Percentiles rank a stretch among this genome's conserved stretches.
Evolutionary conservation across 2,888 invertebrate species (phyloP).

Genomic region (Diaperis boleti): DNA sequence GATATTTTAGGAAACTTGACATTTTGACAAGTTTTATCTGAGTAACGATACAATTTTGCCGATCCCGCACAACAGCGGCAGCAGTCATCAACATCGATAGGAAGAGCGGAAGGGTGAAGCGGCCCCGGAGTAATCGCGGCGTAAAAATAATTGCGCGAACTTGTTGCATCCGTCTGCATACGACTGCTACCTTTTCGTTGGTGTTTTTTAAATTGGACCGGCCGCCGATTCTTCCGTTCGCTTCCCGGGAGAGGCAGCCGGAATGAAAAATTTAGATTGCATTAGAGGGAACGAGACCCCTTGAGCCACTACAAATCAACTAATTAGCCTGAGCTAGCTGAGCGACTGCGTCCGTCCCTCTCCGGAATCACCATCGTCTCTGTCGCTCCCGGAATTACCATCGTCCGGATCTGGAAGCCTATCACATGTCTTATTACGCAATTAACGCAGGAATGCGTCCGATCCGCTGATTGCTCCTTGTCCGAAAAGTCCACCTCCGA

Average conservation of each 20-base stretch:
- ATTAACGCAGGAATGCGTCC: slow-evolving; percentile 41
- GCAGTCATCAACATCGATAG: too few species aligned
- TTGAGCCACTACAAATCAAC: slow-evolving; percentile 69
- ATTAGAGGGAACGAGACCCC: slow-evolving; percentile 66
- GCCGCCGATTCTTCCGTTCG: slow-evolving; percentile 60
- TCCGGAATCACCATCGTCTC: slow-evolving; percentile 45
- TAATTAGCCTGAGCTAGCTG: slow-evolving; percentile 66
- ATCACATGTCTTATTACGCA: slow-evolving; percentile 45
- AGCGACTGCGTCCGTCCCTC: slow-evolving; percentile 56
- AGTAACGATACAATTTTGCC: too few species aligned
- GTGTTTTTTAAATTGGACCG: slow-evolving; percentile 40
- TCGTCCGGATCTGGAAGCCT: slow-evolving; percentile 40
- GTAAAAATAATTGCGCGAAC: slow-evolving; percentile 31
- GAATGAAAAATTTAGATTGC: slow-evolving; percentile 69
- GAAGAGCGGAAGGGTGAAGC: too few species aligned
- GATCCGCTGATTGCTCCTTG: slow-evolving; percentile 21
- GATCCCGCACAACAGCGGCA: too few species aligned
- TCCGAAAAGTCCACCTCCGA: slow-evolving; percentile 32
- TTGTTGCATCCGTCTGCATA: slow-evolving; percentile 24
- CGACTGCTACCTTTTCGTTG: slow-evolving; percentile 13
- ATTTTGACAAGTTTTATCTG: too few species aligned
- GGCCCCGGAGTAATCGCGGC: neutral
- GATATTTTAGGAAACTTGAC: too few species aligned
- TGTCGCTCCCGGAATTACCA: slow-evolving; percentile 44
- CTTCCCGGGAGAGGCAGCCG: slow-evolving; percentile 60